Evolutionary conservation across 2,888 invertebrate species (phyloP), one percentile per base, ranked within the genome.

Genomic region (Zelleria hepariella): DNA sequence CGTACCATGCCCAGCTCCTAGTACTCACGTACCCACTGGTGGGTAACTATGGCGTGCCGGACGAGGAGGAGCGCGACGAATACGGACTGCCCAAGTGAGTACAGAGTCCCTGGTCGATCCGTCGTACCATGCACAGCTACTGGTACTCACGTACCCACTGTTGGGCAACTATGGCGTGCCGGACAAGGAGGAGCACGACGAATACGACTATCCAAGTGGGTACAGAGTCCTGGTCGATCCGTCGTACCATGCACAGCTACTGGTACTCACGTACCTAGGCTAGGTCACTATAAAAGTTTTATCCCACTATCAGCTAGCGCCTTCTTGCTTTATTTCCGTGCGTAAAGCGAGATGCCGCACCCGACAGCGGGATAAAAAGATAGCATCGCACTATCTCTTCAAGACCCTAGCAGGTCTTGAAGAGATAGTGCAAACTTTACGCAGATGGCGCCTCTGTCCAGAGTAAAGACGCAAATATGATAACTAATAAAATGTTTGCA

Each of bases 151-250:
- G 0, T 99, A 99, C 82, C 99, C 99, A 0, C 84, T 99, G 25
- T 93, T 99, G 66, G 99, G 99, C 53, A 99, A 99, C 85, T 99
- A 99, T 80, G 99, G 99, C 0, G 93, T 99, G 23, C 97, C 98
- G 0, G 83, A 84, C 55, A 91, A 91, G 49, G 78, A 90, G 1
- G 91, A 93, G 58, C 73, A 82, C 57, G 98, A 98, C 73, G 92
- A 94, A 68, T 82, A 92, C 77, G 94, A 2, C 72, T 99, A 62
- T 93, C 94, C 10, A 92, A 91, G 93, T 95, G 89, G 26, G 55
- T 55, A 15, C 7, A 42, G 15, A 42, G 32, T 15, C 15, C 89
- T 99, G 74, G 99, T 99, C 4, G 99, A 99, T 85, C 99, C 99
- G 3, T 99, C 98, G 0, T 99, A 99, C 80, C 95, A 95, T 67